Evolutionary conservation across 1,140 invertebrate species (phyloP), one percentile per base, ranked within the genome.

Genomic region (Hermetia illucens): DNA sequence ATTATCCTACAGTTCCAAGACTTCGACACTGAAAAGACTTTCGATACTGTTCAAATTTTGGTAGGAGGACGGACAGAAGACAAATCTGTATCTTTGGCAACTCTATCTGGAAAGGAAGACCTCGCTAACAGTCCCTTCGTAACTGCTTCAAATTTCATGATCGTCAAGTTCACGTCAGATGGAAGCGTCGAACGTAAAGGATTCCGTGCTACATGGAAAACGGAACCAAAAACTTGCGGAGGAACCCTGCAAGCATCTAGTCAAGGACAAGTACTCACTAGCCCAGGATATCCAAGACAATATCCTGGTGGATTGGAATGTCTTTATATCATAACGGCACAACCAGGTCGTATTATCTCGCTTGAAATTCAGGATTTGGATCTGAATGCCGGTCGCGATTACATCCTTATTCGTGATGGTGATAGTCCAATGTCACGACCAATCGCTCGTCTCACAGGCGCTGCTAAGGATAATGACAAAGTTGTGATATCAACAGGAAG

Each of bases 61-160:
- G 88, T 89, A 2, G 93, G 94, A 18, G 93, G 92, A 17, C 71
- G 87, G 48, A 93, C 92, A 3, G 92, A 96, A 66, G 86, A 94
- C 40, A 87, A 91, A 47, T 83, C 89, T 12, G 82, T 90, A 3
- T 89, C 85, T 44, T 64, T 96, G 42, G 87, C 85, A 1, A 93
- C 88, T 1, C 61, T 97, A 5, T 95, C 91, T 8, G 92, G 92
- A 39, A 79, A 84, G 62, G 75, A 83, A 58, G 80, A 89, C 55
- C 55, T 88, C 35, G 76, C 80, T 29, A 82, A 74, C 40, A 81
- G 82, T 53, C 73, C 85, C 3, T 93, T 85, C 60, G 85, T 90
- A 4, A 93, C 91, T 1, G 91, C 89, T 13, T 92, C 89, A 12
- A 97, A 97, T 61, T 93, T 96, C 47, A 95, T 98, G 88, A 92